Conservation (phyloP, 1,140 invertebrate species). For the Drosophila guanche region DNA sequence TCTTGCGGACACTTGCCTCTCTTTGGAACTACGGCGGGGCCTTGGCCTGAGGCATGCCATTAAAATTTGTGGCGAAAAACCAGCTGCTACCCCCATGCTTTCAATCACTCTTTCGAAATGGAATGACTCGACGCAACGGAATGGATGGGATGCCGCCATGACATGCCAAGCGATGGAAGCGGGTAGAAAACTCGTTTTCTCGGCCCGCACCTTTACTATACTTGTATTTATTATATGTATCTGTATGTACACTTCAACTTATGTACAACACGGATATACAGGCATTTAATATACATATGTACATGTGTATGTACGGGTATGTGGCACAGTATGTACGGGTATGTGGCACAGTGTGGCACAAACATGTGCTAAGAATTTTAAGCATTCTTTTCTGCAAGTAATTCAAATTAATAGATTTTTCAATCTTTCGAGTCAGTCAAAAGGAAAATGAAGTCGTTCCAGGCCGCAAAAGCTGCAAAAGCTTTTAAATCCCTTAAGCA, state of each 20-base stretch:
- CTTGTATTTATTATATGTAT: slow-evolving; percentile 11
- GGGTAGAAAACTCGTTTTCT: slow-evolving; percentile 67
- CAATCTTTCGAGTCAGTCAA: slow-evolving; percentile 31
- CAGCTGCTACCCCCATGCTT: slow-evolving; percentile 77
- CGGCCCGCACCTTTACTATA: slow-evolving; percentile 35
- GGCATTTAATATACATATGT: neutral
- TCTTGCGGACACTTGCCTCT: too few species aligned
- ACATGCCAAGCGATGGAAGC: slow-evolving; percentile 40
- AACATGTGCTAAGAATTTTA: slow-evolving; percentile 53
- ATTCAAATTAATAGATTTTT: slow-evolving; percentile 72
- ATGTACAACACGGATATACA: too few species aligned
- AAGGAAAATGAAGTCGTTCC: slow-evolving; percentile 22
- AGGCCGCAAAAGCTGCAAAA: neutral
- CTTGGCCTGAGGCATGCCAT: slow-evolving; percentile 56
- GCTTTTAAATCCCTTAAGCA: too few species aligned
- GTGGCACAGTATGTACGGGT: too few species aligned
- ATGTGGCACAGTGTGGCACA: neutral
- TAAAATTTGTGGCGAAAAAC: slow-evolving; percentile 68
- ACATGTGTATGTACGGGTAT: slow-evolving; percentile 2
- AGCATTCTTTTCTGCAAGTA: slow-evolving; percentile 68
- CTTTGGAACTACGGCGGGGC: slow-evolving; percentile 8
- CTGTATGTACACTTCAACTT: neutral
- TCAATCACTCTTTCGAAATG: slow-evolving; percentile 38
- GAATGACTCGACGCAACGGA: slow-evolving; percentile 60
- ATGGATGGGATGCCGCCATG: too few species aligned